Base-by-base conservation (phyloP, 2,113 vertebrate species). In the Amblyornis subalaris region DNA sequence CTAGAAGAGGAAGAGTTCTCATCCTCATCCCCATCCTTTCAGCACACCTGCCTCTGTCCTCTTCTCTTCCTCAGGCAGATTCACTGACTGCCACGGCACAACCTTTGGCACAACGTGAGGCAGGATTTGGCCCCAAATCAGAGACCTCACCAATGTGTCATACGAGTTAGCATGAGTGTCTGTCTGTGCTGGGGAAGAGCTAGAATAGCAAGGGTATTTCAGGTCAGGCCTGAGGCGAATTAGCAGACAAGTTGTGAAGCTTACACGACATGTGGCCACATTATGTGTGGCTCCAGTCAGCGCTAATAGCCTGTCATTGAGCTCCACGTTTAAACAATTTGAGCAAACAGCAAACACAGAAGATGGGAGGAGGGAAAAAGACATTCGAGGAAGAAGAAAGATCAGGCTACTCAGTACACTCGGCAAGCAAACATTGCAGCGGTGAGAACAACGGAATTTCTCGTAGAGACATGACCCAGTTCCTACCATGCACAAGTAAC, bases 261-360 rank as follows among this genome's bases (percentile, higher is more conserved):
- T 96, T 95, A 94, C 94, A 94, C 95, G 96, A 95, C 93, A 96
- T 96, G 95, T 96, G 94, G 94, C 85, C 93, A 94, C 93, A 95
- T 95, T 95, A 95, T 97, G 93, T 88, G 91, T 93, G 93, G 92
- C 82, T 95, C 91, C 88, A 94, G 93, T 90, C 89, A 93, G 93
- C 33, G 18, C 82, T 96, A 96, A 97, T 86, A 96, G 94, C 96
- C 91, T 96, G 94, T 95, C 94, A 95, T 80, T 88, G 94, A 95
- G 85, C 87, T 90, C 82, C 90, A 96, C 91, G 72, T 96, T 97
- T 94, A 97, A 96, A 94, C 94, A 95, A 94, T 97, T 93, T 97
- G 93, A 97, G 90, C 89, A 95, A 96, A 95, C 78, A 95, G 94
- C 91, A 95, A 96, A 95, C 90, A 94, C 72, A 94, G 95, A 89